A percentile compares a stretch with the other conserved stretches of the same genome.
These are phyloP conservation scores for Oligia fasciuncula DNA, from an alignment of 2,888 invertebrate species.

Conservation along the genomic window DNA sequence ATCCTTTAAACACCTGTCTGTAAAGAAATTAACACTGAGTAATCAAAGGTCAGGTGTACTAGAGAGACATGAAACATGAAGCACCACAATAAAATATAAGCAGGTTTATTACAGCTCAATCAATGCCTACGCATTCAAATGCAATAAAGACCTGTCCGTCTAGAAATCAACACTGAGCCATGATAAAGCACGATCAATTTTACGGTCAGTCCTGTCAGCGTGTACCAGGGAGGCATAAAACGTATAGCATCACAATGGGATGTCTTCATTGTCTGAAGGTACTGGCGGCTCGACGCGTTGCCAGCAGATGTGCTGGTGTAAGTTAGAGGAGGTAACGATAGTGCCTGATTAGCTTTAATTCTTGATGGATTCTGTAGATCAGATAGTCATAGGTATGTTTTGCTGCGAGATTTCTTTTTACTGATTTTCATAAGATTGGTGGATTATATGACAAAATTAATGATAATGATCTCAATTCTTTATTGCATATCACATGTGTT, in stretches of 20 bases:
- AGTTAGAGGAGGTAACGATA: conserved; percentile 56
- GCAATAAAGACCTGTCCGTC: conserved; percentile 18
- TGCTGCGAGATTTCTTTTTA: neutral
- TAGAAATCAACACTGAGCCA: conserved; percentile 35
- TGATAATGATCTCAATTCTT: neutral
- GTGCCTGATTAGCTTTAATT: too few relatives aligned
- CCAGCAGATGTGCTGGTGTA: conserved; percentile 75
- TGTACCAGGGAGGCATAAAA: conserved; percentile 74
- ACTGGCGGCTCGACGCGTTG: conserved; percentile 78
- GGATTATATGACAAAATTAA: neutral
- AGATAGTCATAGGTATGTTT: neutral
- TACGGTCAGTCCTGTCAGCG: conserved; percentile 65
- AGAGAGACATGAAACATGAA: neutral
- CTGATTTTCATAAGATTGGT: neutral
- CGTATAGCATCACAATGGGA: conserved; percentile 84
- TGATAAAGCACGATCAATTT: conserved; percentile 61
- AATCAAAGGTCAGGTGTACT: conserved; percentile 7
- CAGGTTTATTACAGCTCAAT: conserved; percentile 8
- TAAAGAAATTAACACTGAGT: neutral
- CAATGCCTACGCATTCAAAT: conserved; percentile 21
- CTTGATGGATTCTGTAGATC: neutral
- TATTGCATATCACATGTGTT: neutral
- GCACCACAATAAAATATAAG: neutral
- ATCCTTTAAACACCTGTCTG: neutral
- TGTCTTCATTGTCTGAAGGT: conserved; percentile 86